Conservation (phyloP, 2,888 invertebrate genomes). For the Melinaea menophilus region DNA sequence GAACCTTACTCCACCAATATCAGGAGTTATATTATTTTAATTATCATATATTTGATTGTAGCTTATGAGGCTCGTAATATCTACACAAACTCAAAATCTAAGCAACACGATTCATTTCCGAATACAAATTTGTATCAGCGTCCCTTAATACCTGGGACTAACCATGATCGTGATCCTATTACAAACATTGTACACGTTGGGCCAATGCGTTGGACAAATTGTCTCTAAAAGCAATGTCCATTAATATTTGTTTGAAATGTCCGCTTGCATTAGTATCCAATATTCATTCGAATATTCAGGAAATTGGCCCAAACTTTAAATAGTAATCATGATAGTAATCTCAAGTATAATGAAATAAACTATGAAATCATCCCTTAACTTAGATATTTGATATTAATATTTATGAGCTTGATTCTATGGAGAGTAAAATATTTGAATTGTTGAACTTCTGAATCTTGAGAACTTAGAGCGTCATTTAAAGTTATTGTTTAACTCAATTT, state of each 20-base stretch:
- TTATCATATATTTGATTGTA: no score
- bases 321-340: neutral
- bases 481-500: neutral
- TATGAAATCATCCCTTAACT: conserved; percentile 26
- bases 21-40: no score
- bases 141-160: conserved; percentile 21
- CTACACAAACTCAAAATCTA: neutral
- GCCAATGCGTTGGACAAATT: neutral
- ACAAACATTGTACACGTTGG: conserved; percentile 4
- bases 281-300: no score
- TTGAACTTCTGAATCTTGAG: neutral
- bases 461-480: neutral
- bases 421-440: neutral
- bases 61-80: neutral
- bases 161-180: conserved; percentile 16
- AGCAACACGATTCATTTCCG: neutral
- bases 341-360: conserved; percentile 25
- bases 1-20: neutral
- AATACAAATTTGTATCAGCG: conserved; percentile 1
- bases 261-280: no score
- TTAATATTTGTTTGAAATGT: no score
- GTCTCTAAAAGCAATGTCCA: no score
- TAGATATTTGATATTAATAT: conserved; percentile 8
- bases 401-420: neutral
- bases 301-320: neutral